phyloP scores from a whole-genome alignment of 2,888 invertebrate species.

The Perizoma affinitatum region DNA sequence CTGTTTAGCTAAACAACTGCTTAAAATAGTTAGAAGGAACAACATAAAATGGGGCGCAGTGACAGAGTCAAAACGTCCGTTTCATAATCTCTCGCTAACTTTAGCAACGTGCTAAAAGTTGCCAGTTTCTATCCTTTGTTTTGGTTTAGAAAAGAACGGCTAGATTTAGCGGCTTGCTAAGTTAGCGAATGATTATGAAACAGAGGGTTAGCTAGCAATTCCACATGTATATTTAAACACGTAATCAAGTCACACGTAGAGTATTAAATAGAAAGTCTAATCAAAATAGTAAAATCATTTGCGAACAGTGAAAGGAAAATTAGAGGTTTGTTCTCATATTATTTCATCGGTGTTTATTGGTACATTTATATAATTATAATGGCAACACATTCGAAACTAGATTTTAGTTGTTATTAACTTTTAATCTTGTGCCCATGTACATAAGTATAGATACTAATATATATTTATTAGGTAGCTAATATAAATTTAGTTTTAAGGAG shows the following conservation, averaged over 20 bases:
- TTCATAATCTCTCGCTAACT: too few relatives aligned
- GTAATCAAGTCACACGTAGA: slow-evolving; percentile 60
- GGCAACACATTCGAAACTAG: slow-evolving; percentile 14
- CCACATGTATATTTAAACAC: slow-evolving; percentile 46
- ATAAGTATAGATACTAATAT: slow-evolving; percentile 12
- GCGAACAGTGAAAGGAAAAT: slow-evolving; percentile 74
- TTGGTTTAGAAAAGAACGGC: too few relatives aligned
- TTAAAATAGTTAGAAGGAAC: too few relatives aligned
- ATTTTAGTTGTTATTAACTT: slow-evolving; percentile 12
- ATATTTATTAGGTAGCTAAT: slow-evolving; percentile 19
- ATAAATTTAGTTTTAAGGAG: slow-evolving; percentile 29
- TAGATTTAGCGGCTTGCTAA: too few relatives aligned
- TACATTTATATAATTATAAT: slow-evolving; percentile 25
- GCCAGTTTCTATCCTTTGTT: too few relatives aligned
- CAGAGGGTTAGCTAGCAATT: too few relatives aligned
- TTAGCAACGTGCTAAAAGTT: too few relatives aligned
- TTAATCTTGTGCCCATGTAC: too few relatives aligned
- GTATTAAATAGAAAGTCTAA: slow-evolving; percentile 76
- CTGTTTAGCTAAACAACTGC: too few relatives aligned
- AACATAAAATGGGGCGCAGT: too few relatives aligned
- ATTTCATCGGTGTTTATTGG: slow-evolving; percentile 52
- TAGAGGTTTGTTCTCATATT: slow-evolving; percentile 57
- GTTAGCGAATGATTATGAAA: too few relatives aligned
- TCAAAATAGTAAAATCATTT: slow-evolving; percentile 69
- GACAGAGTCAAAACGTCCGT: too few relatives aligned